Conservation (phyloP, 2,113 vertebrate genomes). For the Hepsetus odoe region DNA sequence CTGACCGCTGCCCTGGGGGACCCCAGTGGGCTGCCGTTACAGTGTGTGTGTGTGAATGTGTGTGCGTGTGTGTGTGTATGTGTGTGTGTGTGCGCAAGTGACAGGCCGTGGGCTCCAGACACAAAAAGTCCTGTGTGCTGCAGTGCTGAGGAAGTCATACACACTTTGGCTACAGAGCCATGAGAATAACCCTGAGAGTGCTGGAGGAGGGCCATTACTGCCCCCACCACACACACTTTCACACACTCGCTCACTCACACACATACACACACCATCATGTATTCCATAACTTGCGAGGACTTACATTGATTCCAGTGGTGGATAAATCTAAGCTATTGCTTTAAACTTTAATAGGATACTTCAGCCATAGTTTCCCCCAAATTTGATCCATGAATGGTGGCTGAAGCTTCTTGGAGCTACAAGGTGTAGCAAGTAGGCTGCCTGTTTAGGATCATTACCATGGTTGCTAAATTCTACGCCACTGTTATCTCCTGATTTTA, state of each 20-base stretch:
- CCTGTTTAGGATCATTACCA: too few relatives aligned
- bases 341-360: neutral
- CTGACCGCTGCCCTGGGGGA: conserved; percentile 67
- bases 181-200: conserved; percentile 80
- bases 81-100: conserved; percentile 59
- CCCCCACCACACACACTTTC: conserved; percentile 17
- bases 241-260: conserved; percentile 33
- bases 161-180: conserved; percentile 61
- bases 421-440: too few relatives aligned
- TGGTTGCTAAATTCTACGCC: too few relatives aligned
- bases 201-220: conserved; percentile 49
- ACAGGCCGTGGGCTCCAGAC: conserved; percentile 67
- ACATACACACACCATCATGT: conserved; percentile 9
- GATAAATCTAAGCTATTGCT: neutral
- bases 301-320: neutral
- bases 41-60: conserved; percentile 63
- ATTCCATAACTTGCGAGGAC: neutral
- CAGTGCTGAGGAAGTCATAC: conserved; percentile 66
- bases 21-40: conserved; percentile 59
- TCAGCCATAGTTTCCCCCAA: too few relatives aligned
- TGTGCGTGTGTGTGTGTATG: conserved; percentile 54
- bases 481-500: too few relatives aligned
- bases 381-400: too few relatives aligned
- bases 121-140: conserved; percentile 83
- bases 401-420: too few relatives aligned